Percentiles rank a stretch among this genome's conserved stretches.
These are phyloP conservation scores for Helarctos malayanus DNA, from an alignment of 2,797 vertebrate species.

Conservation along the genomic window DNA sequence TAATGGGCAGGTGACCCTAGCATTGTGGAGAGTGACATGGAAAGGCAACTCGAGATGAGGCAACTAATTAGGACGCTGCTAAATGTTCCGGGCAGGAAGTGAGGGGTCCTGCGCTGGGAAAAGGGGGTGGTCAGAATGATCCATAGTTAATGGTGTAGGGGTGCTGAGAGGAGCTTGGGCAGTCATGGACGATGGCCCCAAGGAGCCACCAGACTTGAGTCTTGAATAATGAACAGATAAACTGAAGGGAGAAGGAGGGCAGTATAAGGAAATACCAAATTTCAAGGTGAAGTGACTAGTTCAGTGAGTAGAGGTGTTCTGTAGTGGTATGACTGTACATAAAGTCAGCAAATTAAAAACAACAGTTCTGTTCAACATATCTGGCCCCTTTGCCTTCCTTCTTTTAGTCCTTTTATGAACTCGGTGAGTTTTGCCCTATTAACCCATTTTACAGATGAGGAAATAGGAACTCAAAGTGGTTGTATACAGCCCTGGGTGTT, in stretches of 20 bases:
- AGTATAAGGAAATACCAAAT: not conserved
- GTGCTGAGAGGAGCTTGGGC: not conserved
- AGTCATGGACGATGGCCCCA: not conserved
- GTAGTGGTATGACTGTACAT: not conserved
- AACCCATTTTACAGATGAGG: not conserved
- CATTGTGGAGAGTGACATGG: not conserved
- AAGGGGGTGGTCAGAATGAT: not conserved
- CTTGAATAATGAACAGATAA: not conserved
- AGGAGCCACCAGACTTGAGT: not conserved
- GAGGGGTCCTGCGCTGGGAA: not conserved
- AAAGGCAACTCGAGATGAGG: not conserved
- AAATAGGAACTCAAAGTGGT: not conserved
- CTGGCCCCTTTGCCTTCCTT: not conserved
- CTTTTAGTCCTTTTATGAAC: not conserved
- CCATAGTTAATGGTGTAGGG: not conserved
- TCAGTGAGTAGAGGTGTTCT: not conserved
- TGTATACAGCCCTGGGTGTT: too few relatives aligned
- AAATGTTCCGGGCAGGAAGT: not conserved
- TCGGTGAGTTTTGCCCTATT: not conserved
- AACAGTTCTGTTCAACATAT: not conserved
- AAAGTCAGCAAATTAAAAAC: not conserved
- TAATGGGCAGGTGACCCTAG: not conserved
- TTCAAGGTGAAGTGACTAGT: not conserved
- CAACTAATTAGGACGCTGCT: not conserved
- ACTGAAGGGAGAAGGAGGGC: not conserved